Evolutionary conservation across 23 tunicate genomes (phyloP).

Genomic region (Clavelina lepadiformis): DNA sequence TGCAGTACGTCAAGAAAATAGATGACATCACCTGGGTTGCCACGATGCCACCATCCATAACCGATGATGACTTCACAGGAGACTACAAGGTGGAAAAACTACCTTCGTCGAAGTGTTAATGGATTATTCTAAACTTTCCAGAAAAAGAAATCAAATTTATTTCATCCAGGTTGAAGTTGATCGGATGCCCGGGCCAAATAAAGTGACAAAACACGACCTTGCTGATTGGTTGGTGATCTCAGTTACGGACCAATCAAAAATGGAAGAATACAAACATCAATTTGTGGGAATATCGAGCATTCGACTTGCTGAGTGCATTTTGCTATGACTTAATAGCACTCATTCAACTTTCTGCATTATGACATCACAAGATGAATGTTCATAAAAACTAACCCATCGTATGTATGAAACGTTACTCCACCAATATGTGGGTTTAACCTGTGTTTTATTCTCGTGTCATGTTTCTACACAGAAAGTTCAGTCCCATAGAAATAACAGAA

Average conservation of each 20-base stretch:
- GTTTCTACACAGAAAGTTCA: no score
- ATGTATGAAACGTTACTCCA: no score
- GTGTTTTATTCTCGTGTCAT: no score
- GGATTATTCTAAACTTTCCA: neutral
- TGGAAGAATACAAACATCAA: constrained; percentile 18
- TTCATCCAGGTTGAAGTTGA: constrained; percentile 27
- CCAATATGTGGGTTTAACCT: no score
- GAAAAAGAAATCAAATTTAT: no score
- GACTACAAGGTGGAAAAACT: constrained; percentile 1
- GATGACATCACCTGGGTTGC: constrained; percentile 41
- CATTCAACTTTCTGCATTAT: no score
- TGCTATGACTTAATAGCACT: no score
- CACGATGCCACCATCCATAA: constrained; percentile 38
- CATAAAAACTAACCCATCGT: no score
- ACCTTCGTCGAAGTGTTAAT: no score
- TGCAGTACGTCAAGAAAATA: constrained; percentile 14
- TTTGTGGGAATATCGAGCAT: constrained; percentile 45
- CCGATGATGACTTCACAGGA: neutral
- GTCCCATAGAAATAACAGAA: no score
- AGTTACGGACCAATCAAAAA: constrained; percentile 15
- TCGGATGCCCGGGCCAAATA: constrained; percentile 4
- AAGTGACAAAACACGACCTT: constrained; percentile 40
- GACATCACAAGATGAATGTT: no score
- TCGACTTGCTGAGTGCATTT: no score
- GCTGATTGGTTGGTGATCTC: constrained; percentile 49